These are phyloP conservation scores for Plutomurus gul DNA, from an alignment of 1,140 invertebrate genomes.

Conservation along the genomic window DNA sequence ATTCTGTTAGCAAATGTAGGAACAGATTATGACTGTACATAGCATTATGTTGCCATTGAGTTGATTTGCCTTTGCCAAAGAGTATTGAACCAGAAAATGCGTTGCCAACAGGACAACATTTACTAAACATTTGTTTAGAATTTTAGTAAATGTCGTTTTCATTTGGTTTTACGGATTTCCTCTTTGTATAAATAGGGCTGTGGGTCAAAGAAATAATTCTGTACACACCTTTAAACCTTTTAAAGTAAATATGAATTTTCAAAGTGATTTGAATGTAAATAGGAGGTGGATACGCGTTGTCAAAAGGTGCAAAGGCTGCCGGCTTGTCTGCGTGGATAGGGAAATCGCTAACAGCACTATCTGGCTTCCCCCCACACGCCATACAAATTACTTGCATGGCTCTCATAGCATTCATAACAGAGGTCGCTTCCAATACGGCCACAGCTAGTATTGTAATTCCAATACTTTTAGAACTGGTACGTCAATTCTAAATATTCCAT, in stretches of 20 bases:
- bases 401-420: constrained; percentile 45
- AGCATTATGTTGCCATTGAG: too few species aligned
- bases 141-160: too few species aligned
- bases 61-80: too few species aligned
- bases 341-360: constrained; percentile 59
- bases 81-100: too few species aligned
- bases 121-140: too few species aligned
- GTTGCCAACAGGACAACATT: too few species aligned
- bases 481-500: too few species aligned
- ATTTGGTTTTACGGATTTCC: background rate
- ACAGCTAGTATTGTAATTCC: constrained; percentile 83
- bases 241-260: background rate
- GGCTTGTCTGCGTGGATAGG: constrained; percentile 77
- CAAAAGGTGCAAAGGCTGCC: constrained; percentile 76
- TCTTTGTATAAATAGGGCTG: background rate
- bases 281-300: constrained; percentile 86
- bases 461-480: constrained; percentile 75
- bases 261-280: background rate
- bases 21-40: too few species aligned
- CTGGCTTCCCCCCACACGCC: constrained; percentile 54
- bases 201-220: background rate
- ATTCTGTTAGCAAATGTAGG: too few species aligned
- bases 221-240: background rate
- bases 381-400: constrained; percentile 36
- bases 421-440: constrained; percentile 61